Conservation (phyloP, 1,140 invertebrate genomes). For the Spodoptera litura region DNA sequence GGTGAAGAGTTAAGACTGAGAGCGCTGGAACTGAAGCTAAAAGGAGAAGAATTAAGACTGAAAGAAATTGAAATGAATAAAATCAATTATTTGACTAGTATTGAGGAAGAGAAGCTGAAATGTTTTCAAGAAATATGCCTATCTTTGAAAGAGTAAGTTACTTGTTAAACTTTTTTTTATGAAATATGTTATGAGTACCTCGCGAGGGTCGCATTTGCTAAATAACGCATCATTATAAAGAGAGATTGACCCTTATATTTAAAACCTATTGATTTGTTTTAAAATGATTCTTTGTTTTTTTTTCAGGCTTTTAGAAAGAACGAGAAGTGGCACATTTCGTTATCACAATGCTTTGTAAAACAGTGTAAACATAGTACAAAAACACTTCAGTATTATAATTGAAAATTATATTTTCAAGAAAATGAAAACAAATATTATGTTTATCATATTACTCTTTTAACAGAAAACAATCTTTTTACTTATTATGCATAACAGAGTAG, state of each 20-base stretch:
- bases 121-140: conserved; percentile 63
- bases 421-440: conserved; percentile 28
- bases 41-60: conserved; percentile 60
- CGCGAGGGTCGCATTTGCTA: too few species aligned
- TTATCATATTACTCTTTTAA: conserved; percentile 26
- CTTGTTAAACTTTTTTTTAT: too few species aligned
- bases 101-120: conserved; percentile 66
- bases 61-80: conserved; percentile 64
- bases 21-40: conserved; percentile 60
- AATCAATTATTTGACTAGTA: conserved; percentile 62
- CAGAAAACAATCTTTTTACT: conserved; percentile 33
- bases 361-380: not conserved
- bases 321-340: conserved; percentile 52
- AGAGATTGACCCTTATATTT: too few species aligned
- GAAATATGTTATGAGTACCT: too few species aligned
- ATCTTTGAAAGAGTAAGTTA: conserved; percentile 63
- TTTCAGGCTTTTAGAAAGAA: conserved; percentile 57
- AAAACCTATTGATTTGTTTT: too few species aligned
- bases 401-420: conserved; percentile 29
- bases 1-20: conserved; percentile 57
- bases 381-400: conserved; percentile 24
- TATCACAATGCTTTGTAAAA: conserved; percentile 41
- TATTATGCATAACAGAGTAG: not conserved
- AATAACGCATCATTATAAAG: too few species aligned
- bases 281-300: not conserved